A percentile compares a stretch with the other conserved stretches of the same genome.
Evolutionary conservation across 2,113 vertebrate genomes (phyloP).

Genomic region (Hypanus sabinus): DNA sequence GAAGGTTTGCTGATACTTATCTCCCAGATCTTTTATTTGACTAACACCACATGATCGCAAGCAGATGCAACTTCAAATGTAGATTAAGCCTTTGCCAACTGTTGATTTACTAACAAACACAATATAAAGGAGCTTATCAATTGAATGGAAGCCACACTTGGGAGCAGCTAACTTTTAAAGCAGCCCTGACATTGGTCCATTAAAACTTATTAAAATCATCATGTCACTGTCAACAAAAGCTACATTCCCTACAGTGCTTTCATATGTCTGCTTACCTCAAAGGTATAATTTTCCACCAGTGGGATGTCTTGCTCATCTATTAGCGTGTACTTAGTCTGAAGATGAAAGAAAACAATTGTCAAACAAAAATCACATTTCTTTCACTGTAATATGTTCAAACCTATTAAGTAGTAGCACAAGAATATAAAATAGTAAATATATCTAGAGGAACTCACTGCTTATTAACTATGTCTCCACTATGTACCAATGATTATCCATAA

Average conservation of each 20-base stretch:
- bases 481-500: background rate
- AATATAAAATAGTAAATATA: background rate
- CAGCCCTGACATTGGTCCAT: no score
- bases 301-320: constrained; percentile 97
- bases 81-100: background rate
- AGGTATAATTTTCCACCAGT: constrained; percentile 92
- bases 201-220: background rate
- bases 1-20: background rate
- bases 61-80: background rate
- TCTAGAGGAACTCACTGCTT: background rate
- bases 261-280: constrained; percentile 73
- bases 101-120: background rate
- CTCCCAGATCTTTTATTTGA: background rate
- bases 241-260: background rate
- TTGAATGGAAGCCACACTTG: background rate
- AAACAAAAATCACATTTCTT: background rate
- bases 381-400: no score
- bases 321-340: constrained; percentile 91
- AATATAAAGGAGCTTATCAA: background rate
- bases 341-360: constrained; percentile 41
- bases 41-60: background rate
- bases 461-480: background rate
- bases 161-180: background rate
- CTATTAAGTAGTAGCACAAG: no score
- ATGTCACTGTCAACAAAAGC: background rate